Conservation (phyloP, 2,888 invertebrate genomes). For the Calameuta pallipes region DNA sequence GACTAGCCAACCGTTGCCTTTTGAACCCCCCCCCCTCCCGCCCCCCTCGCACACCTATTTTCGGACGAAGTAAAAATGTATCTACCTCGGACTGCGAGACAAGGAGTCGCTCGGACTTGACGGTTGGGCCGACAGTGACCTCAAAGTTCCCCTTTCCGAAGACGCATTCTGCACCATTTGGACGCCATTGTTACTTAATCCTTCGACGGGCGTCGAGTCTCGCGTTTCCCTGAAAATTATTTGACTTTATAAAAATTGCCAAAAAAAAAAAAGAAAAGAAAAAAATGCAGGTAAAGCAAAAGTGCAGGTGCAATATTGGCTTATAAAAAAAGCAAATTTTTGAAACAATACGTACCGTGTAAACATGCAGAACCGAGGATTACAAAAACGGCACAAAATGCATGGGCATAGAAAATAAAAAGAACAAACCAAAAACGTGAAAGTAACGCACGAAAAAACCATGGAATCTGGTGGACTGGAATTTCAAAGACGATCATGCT, state of each 20-base stretch:
- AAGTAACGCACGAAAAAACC: too few relatives aligned
- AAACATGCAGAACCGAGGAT: too few relatives aligned
- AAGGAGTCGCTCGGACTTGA: conserved; percentile 55
- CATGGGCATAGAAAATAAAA: too few relatives aligned
- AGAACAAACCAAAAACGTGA: too few relatives aligned
- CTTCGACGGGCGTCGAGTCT: conserved; percentile 63
- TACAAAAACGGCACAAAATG: too few relatives aligned
- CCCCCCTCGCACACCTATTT: too few relatives aligned
- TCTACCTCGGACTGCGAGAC: conserved; percentile 57
- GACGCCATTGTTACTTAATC: conserved; percentile 61
- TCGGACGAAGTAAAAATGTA: conserved; percentile 22
- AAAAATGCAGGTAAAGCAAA: too few relatives aligned
- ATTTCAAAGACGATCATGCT: too few relatives aligned
- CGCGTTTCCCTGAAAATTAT: conserved; percentile 58
- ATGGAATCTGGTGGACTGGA: too few relatives aligned
- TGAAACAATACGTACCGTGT: too few relatives aligned
- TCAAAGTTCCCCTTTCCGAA: conserved; percentile 71
- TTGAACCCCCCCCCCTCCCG: not conserved
- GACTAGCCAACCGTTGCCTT: not conserved
- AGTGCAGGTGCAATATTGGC: not conserved
- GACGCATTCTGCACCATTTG: conserved; percentile 75
- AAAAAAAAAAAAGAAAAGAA: conserved; percentile 1
- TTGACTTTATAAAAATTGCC: not conserved
- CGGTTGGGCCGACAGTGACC: conserved; percentile 70
- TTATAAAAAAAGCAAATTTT: not conserved